Conservation (phyloP, 92 coral and sea anemone species). For the Blastomussa wellsi region DNA sequence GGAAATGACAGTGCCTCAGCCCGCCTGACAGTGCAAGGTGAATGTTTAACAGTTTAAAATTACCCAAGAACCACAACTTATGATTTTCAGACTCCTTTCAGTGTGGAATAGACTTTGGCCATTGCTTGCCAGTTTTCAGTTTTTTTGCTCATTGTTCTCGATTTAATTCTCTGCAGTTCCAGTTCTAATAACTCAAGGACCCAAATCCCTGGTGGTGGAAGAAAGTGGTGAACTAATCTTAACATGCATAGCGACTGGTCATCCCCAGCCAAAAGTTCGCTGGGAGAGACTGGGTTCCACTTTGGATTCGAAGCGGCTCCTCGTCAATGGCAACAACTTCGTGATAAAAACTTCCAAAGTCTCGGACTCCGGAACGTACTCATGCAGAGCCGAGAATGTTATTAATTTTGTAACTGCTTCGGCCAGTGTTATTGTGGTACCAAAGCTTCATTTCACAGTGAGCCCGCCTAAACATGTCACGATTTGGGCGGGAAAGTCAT, state of each 20-base stretch:
- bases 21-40: conserved; percentile 40
- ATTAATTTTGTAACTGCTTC: conserved; percentile 5
- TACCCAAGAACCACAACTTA: no score
- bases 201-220: conserved; percentile 29
- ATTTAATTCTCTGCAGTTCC: conserved; percentile 17
- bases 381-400: conserved; percentile 28
- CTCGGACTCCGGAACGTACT: conserved; percentile 38
- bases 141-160: no score
- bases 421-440: conserved; percentile 33
- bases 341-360: conserved; percentile 10
- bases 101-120: no score
- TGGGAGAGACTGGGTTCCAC: conserved; percentile 40
- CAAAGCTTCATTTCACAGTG: conserved; percentile 20
- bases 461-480: conserved; percentile 13
- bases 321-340: conserved; percentile 11
- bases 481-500: neutral
- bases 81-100: no score
- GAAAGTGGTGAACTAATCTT: conserved; percentile 20
- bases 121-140: no score
- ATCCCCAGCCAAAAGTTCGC: conserved; percentile 37
- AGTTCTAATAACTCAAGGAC: conserved; percentile 5
- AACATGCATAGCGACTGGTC: conserved; percentile 40
- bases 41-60: neutral
- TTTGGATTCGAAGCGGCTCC: conserved; percentile 19
- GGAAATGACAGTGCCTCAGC: conserved; percentile 41